These are phyloP conservation scores for Leptinotarsa rubiginosa DNA, from an alignment of 2,888 invertebrate genomes.

Conservation along the genomic window DNA sequence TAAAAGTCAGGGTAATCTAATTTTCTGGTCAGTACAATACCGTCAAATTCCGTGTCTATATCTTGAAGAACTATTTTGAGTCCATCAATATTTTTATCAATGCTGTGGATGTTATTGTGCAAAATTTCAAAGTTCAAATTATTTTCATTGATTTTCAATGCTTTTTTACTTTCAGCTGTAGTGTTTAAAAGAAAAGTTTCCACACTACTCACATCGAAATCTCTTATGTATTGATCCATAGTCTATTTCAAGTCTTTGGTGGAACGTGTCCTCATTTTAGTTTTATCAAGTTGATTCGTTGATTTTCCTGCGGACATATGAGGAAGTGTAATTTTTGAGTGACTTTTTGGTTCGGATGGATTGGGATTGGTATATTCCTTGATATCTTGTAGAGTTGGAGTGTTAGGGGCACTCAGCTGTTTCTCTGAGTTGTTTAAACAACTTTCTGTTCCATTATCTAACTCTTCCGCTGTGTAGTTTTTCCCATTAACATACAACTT, in stretches of 20 bases:
- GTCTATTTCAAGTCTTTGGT: neutral
- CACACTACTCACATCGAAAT: neutral
- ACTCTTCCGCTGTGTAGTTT: too few species aligned
- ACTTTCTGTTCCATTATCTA: too few species aligned
- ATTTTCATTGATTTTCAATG: neutral
- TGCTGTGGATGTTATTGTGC: neutral
- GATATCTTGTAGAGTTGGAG: too few species aligned
- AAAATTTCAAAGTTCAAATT: neutral
- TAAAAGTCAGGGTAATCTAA: neutral
- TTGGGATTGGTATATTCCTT: too few species aligned
- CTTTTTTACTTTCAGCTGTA: neutral
- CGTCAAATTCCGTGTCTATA: neutral
- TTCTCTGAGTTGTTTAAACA: too few species aligned
- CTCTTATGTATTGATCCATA: neutral
- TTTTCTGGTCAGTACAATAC: neutral
- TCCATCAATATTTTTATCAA: neutral
- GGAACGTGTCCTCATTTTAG: too few species aligned
- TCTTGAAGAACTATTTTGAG: neutral
- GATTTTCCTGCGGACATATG: too few species aligned
- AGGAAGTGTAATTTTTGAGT: too few species aligned
- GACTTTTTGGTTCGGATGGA: too few species aligned
- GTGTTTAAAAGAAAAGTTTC: neutral
- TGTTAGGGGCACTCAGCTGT: too few species aligned
- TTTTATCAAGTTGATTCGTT: too few species aligned
- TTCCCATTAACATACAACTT: too few species aligned